Conservation (phyloP, 2,797 vertebrate genomes). For the Falco peregrinus region DNA sequence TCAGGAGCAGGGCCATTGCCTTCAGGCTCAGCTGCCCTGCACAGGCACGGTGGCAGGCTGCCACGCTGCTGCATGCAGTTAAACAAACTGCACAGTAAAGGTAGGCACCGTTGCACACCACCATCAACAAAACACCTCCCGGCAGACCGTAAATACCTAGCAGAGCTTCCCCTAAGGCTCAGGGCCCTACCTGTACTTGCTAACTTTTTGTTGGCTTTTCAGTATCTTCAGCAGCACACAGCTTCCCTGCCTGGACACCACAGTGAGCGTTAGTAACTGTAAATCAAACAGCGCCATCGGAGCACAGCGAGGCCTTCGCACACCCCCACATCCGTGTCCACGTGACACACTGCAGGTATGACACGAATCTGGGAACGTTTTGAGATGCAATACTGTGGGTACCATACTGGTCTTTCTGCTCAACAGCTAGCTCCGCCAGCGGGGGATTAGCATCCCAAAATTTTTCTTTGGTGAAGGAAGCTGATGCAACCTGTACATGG, state of each 20-base stretch:
- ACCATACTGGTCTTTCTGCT: neutral
- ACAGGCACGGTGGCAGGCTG: neutral
- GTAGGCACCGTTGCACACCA: neutral
- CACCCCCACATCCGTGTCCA: neutral
- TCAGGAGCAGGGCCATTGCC: neutral
- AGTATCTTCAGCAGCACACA: neutral
- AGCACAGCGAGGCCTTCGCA: neutral
- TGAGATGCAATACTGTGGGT: neutral
- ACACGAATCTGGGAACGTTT: neutral
- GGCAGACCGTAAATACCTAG: neutral
- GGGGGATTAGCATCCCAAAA: neutral
- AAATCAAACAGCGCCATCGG: neutral
- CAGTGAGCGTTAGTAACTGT: neutral
- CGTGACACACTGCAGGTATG: neutral
- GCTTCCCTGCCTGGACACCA: neutral
- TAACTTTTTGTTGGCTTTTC: neutral
- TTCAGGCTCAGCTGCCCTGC: neutral
- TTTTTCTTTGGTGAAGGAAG: neutral
- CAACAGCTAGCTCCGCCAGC: neutral
- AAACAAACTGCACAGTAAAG: neutral
- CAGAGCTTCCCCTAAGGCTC: neutral
- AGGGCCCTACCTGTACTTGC: neutral
- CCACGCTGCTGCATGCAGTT: neutral
- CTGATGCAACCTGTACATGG: neutral
- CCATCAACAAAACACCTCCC: neutral